Percentiles rank a stretch among this genome's conserved stretches.
Conservation (phyloP, 2,113 vertebrate species). For the Chaenogobius annularis region DNA sequence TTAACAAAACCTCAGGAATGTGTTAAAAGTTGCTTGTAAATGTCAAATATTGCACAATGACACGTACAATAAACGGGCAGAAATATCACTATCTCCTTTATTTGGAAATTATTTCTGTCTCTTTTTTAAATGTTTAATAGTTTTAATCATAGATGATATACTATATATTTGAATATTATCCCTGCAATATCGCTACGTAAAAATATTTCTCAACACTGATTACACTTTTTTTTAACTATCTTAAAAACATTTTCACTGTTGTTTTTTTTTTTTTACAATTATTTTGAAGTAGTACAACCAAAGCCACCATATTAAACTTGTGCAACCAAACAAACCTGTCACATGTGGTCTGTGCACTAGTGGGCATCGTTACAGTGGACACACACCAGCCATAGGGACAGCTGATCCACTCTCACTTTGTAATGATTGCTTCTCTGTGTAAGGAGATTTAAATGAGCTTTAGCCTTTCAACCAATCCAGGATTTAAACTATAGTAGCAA, state of each 20-base stretch:
- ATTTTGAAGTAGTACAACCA: background rate
- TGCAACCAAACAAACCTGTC: slow-evolving; percentile 1
- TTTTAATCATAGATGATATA: too few species aligned
- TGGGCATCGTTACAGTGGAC: slow-evolving; percentile 22
- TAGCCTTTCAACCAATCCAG: slow-evolving; percentile 72
- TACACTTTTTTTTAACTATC: too few species aligned
- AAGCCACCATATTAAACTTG: background rate
- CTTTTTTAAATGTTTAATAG: too few species aligned
- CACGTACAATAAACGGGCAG: too few species aligned
- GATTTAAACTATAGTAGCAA: slow-evolving; percentile 67
- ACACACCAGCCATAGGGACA: slow-evolving; percentile 35
- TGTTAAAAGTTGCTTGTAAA: too few species aligned
- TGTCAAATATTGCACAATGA: too few species aligned
- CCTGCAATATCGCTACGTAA: too few species aligned
- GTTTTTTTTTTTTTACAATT: background rate
- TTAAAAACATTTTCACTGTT: background rate
- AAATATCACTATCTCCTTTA: too few species aligned
- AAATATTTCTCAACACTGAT: background rate
- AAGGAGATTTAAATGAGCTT: slow-evolving; percentile 80
- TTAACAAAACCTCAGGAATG: too few species aligned
- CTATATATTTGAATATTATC: too few species aligned
- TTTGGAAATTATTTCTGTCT: too few species aligned
- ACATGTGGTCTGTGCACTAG: background rate
- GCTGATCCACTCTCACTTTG: slow-evolving; percentile 52
- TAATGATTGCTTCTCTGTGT: slow-evolving; percentile 75